These are phyloP conservation scores for Pristis pectinata DNA, from an alignment of 2,797 vertebrate species.

Conservation along the genomic window DNA sequence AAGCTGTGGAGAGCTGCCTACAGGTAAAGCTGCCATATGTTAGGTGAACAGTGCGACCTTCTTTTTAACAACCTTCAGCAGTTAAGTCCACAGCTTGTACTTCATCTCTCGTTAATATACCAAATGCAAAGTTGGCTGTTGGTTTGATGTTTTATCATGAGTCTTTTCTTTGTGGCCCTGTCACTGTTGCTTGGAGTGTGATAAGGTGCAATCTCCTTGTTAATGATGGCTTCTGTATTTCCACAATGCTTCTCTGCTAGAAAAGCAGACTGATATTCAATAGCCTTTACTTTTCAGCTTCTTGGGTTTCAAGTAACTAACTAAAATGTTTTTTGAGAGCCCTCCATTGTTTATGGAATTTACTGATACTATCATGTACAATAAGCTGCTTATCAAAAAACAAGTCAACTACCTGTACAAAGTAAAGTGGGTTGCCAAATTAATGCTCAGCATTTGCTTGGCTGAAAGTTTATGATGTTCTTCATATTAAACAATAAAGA, in stretches of 20 bases:
- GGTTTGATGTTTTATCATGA: too few species aligned
- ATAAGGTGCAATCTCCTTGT: background rate
- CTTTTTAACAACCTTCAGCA: background rate
- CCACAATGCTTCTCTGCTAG: background rate
- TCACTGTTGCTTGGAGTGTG: background rate
- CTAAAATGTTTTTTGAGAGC: background rate
- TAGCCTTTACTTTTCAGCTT: background rate
- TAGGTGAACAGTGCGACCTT: background rate
- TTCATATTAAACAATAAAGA: background rate
- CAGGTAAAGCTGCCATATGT: constrained; percentile 15
- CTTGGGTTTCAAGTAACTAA: background rate
- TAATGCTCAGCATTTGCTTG: background rate
- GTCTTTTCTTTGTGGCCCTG: background rate
- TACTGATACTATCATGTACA: background rate
- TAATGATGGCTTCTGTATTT: background rate
- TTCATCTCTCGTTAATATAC: too few species aligned
- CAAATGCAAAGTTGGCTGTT: background rate
- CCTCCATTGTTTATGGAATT: background rate
- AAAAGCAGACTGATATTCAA: background rate
- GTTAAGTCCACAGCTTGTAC: background rate
- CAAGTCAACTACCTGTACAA: background rate
- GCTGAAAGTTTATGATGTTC: background rate
- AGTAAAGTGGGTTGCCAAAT: background rate
- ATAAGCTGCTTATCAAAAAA: background rate
- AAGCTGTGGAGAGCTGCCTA: background rate